phyloP scores from a whole-genome alignment of 2,888 invertebrate species.

The Lacanobia wlatinum region DNA sequence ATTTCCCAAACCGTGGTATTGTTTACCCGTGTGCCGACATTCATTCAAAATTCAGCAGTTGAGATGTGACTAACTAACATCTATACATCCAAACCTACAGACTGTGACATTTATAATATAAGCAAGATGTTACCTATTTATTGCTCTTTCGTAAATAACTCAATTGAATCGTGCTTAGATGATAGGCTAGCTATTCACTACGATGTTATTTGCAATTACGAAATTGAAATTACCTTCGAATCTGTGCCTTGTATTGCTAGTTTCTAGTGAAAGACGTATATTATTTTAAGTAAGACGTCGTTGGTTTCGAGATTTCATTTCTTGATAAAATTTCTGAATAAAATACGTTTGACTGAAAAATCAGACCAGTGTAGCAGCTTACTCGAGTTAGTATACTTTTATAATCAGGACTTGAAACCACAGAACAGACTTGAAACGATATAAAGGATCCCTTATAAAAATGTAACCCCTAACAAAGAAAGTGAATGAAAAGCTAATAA shows the following conservation, averaged over 20 bases:
- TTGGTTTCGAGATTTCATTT: neutral
- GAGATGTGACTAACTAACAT: neutral
- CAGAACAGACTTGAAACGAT: conserved; percentile 2
- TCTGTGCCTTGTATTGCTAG: conserved; percentile 5
- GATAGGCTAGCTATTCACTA: conserved; percentile 7
- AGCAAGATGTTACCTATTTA: neutral
- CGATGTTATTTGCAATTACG: conserved; percentile 21
- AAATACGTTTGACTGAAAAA: neutral
- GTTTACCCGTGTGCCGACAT: neutral
- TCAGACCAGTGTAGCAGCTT: neutral
- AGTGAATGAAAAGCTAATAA: conserved; percentile 54
- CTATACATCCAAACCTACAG: neutral
- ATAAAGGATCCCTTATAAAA: conserved; percentile 27
- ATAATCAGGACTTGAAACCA: neutral
- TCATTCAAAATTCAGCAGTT: neutral
- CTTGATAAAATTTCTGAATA: too few relatives aligned
- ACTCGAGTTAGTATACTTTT: neutral
- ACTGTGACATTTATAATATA: neutral
- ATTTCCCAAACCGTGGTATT: too few relatives aligned
- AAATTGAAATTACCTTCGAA: conserved; percentile 34
- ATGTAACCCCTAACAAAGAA: conserved; percentile 35
- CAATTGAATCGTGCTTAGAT: conserved; percentile 24
- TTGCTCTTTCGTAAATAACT: conserved; percentile 15
- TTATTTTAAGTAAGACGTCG: neutral
- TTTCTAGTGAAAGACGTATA: conserved; percentile 8